These are phyloP conservation scores for Palythoa caribaeorum DNA, from an alignment of 92 coral and sea anemone genomes.

Conservation along the genomic window DNA sequence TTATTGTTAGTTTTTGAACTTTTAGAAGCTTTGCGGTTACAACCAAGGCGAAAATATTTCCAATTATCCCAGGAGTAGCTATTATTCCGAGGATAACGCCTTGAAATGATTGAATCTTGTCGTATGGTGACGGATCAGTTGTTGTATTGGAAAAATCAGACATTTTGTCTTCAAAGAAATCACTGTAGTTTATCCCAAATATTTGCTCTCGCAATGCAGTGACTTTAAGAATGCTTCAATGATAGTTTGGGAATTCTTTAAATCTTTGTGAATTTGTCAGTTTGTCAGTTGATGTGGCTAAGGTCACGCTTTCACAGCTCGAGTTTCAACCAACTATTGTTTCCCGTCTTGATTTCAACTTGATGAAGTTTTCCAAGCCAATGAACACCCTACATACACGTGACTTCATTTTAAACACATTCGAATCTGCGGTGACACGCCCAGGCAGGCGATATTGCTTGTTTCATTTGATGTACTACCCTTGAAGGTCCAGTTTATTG, in stretches of 20 bases:
- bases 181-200: neutral
- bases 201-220: neutral
- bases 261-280: neutral
- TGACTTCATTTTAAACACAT: neutral
- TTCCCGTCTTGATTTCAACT: neutral
- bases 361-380: neutral
- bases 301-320: neutral
- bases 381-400: neutral
- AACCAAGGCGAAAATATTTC: slow-evolving; percentile 78
- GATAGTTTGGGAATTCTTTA: neutral
- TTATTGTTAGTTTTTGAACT: slow-evolving; percentile 75
- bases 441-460: slow-evolving; percentile 12
- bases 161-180: neutral
- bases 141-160: neutral
- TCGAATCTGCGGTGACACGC: neutral
- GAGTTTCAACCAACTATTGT: neutral
- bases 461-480: neutral
- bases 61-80: slow-evolving; percentile 72
- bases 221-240: neutral
- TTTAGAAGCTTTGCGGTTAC: slow-evolving; percentile 71
- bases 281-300: neutral
- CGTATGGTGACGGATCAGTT: slow-evolving; percentile 38
- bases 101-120: slow-evolving; percentile 42
- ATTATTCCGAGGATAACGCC: slow-evolving; percentile 52
- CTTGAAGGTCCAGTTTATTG: neutral